Percentiles rank a stretch among this genome's conserved stretches.
These are phyloP conservation scores for Arctia plantaginis DNA, from an alignment of 2,888 invertebrate species.

Conservation along the genomic window DNA sequence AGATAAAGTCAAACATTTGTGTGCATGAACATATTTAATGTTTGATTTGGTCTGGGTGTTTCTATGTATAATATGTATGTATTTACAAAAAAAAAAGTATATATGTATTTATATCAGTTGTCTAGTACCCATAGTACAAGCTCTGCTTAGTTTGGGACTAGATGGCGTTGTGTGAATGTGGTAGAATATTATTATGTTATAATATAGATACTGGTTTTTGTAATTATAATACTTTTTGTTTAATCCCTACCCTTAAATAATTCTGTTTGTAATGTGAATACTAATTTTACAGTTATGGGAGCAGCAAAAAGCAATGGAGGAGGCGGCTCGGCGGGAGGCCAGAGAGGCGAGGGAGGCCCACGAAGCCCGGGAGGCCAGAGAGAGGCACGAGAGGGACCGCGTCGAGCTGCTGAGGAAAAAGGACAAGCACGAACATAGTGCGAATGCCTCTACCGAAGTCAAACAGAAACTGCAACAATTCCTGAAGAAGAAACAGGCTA, in stretches of 20 bases:
- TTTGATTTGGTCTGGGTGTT: no score
- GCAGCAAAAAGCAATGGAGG: constrained; percentile 94
- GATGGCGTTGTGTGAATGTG: no score
- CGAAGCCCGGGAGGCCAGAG: constrained; percentile 90
- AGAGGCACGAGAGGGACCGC: constrained; percentile 92
- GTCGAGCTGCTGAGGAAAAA: constrained; percentile 96
- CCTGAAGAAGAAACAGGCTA: constrained; percentile 92
- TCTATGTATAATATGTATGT: no score
- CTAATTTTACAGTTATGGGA: constrained; percentile 92
- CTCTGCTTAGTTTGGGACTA: no score
- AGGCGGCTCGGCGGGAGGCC: constrained; percentile 93
- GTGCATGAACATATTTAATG: no score
- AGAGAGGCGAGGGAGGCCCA: constrained; percentile 88
- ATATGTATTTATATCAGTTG: no score
- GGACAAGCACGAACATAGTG: constrained; percentile 98
- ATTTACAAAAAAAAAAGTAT: no score
- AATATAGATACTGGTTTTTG: background rate
- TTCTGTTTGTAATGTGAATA: constrained; percentile 37
- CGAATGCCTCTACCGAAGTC: constrained; percentile 98
- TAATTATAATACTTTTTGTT: background rate
- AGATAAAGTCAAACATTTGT: no score
- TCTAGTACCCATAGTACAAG: no score
- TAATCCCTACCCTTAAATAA: constrained; percentile 11
- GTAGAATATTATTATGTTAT: no score
- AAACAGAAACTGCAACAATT: constrained; percentile 97